These are phyloP conservation scores for Brachyopa scutellaris DNA, from an alignment of 2,888 invertebrate genomes.

Conservation along the genomic window DNA sequence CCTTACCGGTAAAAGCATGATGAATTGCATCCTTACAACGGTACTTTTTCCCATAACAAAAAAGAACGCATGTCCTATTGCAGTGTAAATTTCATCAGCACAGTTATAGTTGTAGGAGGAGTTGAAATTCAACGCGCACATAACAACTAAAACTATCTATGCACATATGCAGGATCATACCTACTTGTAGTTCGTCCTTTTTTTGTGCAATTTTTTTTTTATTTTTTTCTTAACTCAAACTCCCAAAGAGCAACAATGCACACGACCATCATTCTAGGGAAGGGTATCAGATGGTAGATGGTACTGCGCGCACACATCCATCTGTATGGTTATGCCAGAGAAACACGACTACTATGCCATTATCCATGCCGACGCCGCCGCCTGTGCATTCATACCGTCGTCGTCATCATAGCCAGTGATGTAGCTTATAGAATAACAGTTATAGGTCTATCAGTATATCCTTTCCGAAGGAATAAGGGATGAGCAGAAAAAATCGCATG, in stretches of 20 bases:
- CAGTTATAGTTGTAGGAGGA: conserved; percentile 68
- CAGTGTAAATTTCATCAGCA: conserved; percentile 35
- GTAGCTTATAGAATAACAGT: conserved; percentile 54
- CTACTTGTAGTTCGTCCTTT: conserved; percentile 58
- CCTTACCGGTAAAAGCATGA: conserved; percentile 69
- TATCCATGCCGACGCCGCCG: conserved; percentile 44
- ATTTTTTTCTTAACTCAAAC: conserved; percentile 37
- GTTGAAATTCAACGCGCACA: conserved; percentile 61
- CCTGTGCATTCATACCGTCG: no score
- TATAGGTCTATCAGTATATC: conserved; percentile 41
- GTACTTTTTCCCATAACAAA: conserved; percentile 26
- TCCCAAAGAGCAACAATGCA: conserved; percentile 64
- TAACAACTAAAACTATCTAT: conserved; percentile 68
- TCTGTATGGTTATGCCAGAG: conserved; percentile 64
- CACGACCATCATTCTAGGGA: background rate
- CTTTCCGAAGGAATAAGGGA: conserved; percentile 37
- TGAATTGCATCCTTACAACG: conserved; percentile 67
- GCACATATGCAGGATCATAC: no score
- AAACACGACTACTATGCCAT: conserved; percentile 56
- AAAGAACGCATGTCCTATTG: conserved; percentile 68
- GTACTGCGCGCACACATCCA: conserved; percentile 70
- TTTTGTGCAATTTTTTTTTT: conserved; percentile 16
- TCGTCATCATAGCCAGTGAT: conserved; percentile 57
- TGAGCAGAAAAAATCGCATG: conserved; percentile 60
- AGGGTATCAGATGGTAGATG: no score